Percentiles rank a stretch among this genome's conserved stretches.
phyloP scores from a whole-genome alignment of 2,888 invertebrate species.

The Malthinus flaveolus region DNA sequence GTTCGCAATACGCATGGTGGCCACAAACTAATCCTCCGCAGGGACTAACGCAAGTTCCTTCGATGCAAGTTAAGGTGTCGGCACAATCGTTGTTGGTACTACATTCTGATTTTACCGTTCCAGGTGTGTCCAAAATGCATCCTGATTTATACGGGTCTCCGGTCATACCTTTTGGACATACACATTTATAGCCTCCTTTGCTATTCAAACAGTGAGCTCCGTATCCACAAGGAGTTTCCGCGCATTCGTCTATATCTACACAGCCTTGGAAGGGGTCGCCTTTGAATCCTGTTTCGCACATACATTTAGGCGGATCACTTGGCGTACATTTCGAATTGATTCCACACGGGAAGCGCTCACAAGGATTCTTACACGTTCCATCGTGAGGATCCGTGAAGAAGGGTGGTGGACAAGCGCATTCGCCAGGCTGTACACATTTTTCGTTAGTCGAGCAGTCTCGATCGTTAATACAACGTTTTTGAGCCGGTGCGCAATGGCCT shows the following conservation, averaged over 20 bases:
- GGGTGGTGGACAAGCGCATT: conserved; percentile 89
- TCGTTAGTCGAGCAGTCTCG: conserved; percentile 85
- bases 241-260: conserved; percentile 84
- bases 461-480: conserved; percentile 80
- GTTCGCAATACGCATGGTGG: conserved; percentile 83
- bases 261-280: conserved; percentile 86
- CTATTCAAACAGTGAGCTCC: conserved; percentile 88
- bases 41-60: conserved; percentile 80
- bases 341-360: conserved; percentile 87
- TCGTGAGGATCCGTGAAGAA: conserved; percentile 83
- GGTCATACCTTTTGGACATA: conserved; percentile 79
- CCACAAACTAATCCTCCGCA: conserved; percentile 80
- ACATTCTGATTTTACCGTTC: conserved; percentile 68
- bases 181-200: conserved; percentile 83
- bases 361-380: conserved; percentile 90
- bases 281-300: conserved; percentile 84
- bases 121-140: conserved; percentile 64
- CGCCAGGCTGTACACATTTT: conserved; percentile 88
- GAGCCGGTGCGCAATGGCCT: conserved; percentile 80
- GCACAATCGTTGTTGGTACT: conserved; percentile 76
- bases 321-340: conserved; percentile 89
- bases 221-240: conserved; percentile 80
- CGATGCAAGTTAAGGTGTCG: conserved; percentile 75
- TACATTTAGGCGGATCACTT: conserved; percentile 85
- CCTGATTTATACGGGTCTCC: conserved; percentile 86